A percentile compares a stretch with the other conserved stretches of the same genome.
These are phyloP conservation scores for Sciurus carolinensis DNA, from an alignment of 2,797 vertebrate species.

Conservation along the genomic window DNA sequence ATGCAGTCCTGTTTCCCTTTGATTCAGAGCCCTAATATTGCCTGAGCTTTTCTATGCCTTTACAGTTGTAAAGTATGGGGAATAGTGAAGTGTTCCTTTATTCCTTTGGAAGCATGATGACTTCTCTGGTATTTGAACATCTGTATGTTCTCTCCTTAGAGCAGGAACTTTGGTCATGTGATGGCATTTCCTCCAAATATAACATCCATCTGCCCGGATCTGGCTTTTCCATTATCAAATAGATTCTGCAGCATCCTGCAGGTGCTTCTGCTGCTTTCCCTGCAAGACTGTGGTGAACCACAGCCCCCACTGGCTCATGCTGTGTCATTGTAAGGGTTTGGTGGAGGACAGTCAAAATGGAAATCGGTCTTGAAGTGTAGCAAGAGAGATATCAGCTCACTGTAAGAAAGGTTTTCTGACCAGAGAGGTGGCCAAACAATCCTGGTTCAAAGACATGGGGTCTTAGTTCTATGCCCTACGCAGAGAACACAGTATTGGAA, in stretches of 20 bases:
- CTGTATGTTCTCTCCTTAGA: constrained; percentile 19
- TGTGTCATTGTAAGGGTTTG: not conserved
- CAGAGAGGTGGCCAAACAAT: not conserved
- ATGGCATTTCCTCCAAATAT: constrained; percentile 68
- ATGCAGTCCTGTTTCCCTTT: constrained; percentile 5
- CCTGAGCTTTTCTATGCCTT: not conserved
- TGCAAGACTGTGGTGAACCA: not conserved
- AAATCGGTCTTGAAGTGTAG: not conserved
- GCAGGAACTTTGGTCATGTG: constrained; percentile 64
- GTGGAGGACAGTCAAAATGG: not conserved
- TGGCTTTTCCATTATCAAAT: constrained; percentile 70
- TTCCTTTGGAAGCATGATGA: not conserved
- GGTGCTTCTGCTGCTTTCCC: constrained; percentile 1
- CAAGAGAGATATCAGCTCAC: not conserved
- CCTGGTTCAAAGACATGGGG: not conserved
- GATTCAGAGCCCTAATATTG: not conserved
- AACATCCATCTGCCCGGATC: not conserved
- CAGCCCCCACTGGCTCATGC: not conserved
- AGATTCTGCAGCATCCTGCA: constrained; percentile 2
- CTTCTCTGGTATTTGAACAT: constrained; percentile 54
- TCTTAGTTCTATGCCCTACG: not conserved
- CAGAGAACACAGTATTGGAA: not conserved
- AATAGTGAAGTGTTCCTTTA: constrained; percentile 43
- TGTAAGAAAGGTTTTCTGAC: constrained; percentile 5
- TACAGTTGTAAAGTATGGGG: not conserved